Evolutionary conservation across 1,140 invertebrate genomes (phyloP).

Genomic region (Ditylenchus dipsaci): DNA sequence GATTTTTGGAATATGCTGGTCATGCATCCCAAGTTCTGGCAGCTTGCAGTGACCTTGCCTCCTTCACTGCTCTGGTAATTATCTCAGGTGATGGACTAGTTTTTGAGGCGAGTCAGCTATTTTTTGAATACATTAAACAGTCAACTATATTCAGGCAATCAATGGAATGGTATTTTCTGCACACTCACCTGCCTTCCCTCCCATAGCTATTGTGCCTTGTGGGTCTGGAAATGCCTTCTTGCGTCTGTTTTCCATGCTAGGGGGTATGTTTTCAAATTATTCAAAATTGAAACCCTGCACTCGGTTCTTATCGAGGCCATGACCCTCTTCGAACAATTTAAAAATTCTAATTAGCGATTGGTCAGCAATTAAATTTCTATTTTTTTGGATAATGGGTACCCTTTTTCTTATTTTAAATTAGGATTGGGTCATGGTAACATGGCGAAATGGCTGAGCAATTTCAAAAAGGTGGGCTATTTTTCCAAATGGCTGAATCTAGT

Average conservation of each 20-base stretch:
- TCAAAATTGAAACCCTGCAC: no score
- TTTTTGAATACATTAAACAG: neutral
- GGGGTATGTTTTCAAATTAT: neutral
- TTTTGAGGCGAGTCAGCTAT: conserved; percentile 37
- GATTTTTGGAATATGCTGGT: conserved; percentile 21
- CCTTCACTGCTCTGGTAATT: conserved; percentile 45
- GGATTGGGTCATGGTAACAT: no score
- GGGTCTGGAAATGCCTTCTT: conserved; percentile 47
- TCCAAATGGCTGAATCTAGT: no score
- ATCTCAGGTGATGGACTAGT: conserved; percentile 47
- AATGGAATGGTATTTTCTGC: conserved; percentile 34
- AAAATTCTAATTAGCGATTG: no score
- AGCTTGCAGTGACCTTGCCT: conserved; percentile 24
- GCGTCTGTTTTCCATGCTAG: conserved; percentile 33
- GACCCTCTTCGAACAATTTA: no score
- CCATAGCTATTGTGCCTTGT: conserved; percentile 41
- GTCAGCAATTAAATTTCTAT: no score
- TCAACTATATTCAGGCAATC: conserved; percentile 33
- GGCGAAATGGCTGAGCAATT: no score
- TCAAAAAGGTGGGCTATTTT: no score
- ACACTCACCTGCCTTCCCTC: conserved; percentile 38
- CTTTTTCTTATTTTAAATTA: no score
- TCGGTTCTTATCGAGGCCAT: no score
- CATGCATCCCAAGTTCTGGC: conserved; percentile 32
- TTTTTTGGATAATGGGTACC: no score